phyloP scores from a whole-genome alignment of 23 tunicate species.

The Clavelina lepadiformis region DNA sequence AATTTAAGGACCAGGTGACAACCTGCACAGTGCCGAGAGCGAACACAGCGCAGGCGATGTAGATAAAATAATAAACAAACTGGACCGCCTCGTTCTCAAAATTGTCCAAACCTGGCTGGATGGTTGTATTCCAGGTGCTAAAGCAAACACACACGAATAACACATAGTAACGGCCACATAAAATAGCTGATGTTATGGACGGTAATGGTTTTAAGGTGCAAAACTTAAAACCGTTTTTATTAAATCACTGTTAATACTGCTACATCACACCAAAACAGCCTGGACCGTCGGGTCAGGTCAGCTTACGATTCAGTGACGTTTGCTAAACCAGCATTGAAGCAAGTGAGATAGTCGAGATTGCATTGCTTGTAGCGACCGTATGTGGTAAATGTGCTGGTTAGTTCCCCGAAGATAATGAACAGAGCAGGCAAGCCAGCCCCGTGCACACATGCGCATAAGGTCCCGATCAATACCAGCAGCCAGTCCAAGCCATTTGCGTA shows the following conservation, averaged over 20 bases:
- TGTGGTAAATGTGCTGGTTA: slow-evolving; percentile 44
- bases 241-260: not conserved
- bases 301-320: slow-evolving; percentile 24
- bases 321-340: slow-evolving; percentile 17
- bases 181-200: not conserved
- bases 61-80: slow-evolving; percentile 45
- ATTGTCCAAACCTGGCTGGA: slow-evolving; percentile 1
- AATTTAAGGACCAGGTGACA: slow-evolving; percentile 48
- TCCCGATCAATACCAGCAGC: slow-evolving; percentile 44
- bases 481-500: slow-evolving; percentile 33
- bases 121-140: slow-evolving; percentile 28
- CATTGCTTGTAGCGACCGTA: slow-evolving; percentile 53
- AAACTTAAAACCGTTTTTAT: not conserved
- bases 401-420: slow-evolving; percentile 59
- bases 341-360: slow-evolving; percentile 19
- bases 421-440: slow-evolving; percentile 69
- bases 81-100: slow-evolving; percentile 23
- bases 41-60: slow-evolving; percentile 57
- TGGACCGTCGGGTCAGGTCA: not conserved
- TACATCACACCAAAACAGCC: not conserved
- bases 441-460: slow-evolving; percentile 37
- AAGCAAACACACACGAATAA: not conserved
- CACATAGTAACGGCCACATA: not conserved
- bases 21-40: slow-evolving; percentile 59
- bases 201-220: not conserved